phyloP scores from a whole-genome alignment of 2,797 vertebrate genomes.

The Scolopax rusticola region DNA sequence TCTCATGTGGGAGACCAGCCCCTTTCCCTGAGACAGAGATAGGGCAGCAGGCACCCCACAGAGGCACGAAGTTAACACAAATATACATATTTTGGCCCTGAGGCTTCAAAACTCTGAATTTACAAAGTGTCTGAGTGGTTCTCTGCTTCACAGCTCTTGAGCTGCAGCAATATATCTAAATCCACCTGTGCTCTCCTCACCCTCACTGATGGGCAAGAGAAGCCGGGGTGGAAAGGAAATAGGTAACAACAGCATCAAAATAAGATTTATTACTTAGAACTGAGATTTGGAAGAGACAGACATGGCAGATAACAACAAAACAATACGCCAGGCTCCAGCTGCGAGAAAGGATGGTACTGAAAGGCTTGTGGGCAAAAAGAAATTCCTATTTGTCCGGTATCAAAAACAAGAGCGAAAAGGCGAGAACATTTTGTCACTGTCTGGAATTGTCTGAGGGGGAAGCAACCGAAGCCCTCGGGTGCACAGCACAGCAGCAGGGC shows the following conservation, averaged over 20 bases:
- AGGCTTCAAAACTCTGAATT: neutral
- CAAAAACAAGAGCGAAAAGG: neutral
- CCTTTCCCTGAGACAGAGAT: neutral
- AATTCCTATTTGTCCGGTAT: neutral
- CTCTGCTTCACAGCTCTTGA: neutral
- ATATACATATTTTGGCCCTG: neutral
- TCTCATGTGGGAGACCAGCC: neutral
- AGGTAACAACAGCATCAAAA: constrained; percentile 50
- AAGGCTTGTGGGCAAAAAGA: neutral
- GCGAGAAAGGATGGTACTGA: neutral
- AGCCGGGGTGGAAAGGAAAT: constrained; percentile 8
- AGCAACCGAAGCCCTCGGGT: neutral
- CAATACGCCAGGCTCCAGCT: constrained; percentile 9
- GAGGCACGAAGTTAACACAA: neutral
- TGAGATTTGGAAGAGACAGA: constrained; percentile 47
- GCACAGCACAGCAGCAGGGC: neutral
- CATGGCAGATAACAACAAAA: constrained; percentile 26
- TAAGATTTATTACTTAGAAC: constrained; percentile 69
- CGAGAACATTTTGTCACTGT: neutral
- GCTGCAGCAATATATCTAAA: neutral
- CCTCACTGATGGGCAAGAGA: neutral
- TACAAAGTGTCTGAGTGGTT: neutral
- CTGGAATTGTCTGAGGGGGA: neutral
- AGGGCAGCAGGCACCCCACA: neutral
- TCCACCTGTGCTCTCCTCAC: neutral